Evolutionary conservation across 37 sponge, comb jelly and placozoan species (phyloP), one percentile per base, ranked within the genome.

Genomic region (Eunapius fragilis): DNA sequence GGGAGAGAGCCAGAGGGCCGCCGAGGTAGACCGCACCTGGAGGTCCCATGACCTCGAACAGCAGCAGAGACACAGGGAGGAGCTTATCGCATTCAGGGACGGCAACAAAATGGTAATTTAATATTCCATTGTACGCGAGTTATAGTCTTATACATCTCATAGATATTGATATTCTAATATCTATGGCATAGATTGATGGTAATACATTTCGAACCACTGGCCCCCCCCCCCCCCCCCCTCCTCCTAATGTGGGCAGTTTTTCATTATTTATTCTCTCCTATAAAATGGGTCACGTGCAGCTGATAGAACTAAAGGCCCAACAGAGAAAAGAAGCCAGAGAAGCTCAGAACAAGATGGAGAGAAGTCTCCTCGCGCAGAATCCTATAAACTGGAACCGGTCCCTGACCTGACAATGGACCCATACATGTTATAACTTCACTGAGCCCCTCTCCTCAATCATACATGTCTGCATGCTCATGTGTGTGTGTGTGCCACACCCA

Each of bases 361-460:
- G 67, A 50, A 75, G 85, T 4, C 70, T 84, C 4, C 78, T 92
- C 7, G 9, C 47, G 41, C 81, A 79, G 41, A 88, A 85, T 48
- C 92, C 92, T 12, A 92, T 92, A 28, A 92, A 92, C 82, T 92
- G 92, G 92, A 92, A 75, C 75, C n/a, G 72, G 4, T 80, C 77
- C n/a, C 49, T 92, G n/a, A 84, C 80, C 72, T 90, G 31, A 36
- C 69, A 5, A 27, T 36, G 22, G 35, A 37, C 69, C 33, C 13
- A 76, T 4, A 2, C 25, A 37, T 24, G 76, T 3, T 5, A 2
- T 24, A 6, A 32, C 31, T 4, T 26, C 33, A 32, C 3, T 2
- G 24, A 6, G 2, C 31, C 30, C 13, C 33, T 32, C 76, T n/a
- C n/a, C n/a, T n/a, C n/a, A n/a, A n/a, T n/a, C 27, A 32, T 32